Conservation (phyloP, 2,113 vertebrate genomes). For the Alligator mississippiensis region DNA sequence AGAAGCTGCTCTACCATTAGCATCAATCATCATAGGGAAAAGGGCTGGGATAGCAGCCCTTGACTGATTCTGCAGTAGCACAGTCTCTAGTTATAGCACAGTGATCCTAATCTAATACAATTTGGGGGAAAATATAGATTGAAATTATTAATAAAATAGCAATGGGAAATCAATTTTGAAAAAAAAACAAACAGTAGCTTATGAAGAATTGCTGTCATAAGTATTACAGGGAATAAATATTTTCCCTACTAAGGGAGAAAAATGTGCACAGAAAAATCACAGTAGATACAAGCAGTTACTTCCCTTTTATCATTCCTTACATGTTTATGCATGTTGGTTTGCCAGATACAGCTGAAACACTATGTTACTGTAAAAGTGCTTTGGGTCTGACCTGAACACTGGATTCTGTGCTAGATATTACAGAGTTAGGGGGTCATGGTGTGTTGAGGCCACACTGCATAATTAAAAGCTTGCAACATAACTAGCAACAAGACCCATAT, state of each 20-base stretch:
- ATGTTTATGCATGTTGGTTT: background rate
- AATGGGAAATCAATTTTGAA: background rate
- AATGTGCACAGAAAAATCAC: background rate
- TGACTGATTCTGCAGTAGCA: background rate
- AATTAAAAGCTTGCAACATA: background rate
- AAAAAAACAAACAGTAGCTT: background rate
- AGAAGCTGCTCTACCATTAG: background rate
- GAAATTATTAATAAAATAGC: background rate
- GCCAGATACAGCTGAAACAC: background rate
- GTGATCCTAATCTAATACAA: background rate
- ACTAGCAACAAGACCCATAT: too few relatives aligned
- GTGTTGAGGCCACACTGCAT: too few relatives aligned
- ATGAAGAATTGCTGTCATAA: background rate
- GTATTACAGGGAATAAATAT: background rate
- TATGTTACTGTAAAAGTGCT: background rate
- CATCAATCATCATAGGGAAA: background rate
- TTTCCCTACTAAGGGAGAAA: background rate
- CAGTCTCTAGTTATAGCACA: background rate
- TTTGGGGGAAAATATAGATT: background rate
- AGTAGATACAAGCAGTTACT: background rate
- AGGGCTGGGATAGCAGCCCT: background rate
- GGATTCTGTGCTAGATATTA: too few relatives aligned
- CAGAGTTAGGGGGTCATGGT: too few relatives aligned
- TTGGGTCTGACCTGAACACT: background rate
- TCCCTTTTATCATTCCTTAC: background rate